phyloP scores from a whole-genome alignment of 1,140 invertebrate genomes.

The Orchesella cincta region DNA sequence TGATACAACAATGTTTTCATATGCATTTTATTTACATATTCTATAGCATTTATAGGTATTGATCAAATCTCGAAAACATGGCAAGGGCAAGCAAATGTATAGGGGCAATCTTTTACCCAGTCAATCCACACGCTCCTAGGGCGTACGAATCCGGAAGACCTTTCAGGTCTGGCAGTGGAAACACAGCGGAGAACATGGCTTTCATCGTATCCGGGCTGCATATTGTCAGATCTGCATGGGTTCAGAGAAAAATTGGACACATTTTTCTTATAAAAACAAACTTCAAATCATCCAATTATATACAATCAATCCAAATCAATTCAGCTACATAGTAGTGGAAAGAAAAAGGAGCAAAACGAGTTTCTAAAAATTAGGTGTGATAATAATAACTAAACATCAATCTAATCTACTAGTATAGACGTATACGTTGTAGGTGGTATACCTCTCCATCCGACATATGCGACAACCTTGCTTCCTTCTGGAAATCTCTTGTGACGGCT shows the following conservation, averaged over 20 bases:
- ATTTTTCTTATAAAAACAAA: too few species aligned
- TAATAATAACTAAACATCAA: neutral
- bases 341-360: neutral
- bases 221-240: slow-evolving; percentile 16
- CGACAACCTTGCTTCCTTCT: slow-evolving; percentile 23
- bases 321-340: neutral
- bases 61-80: neutral
- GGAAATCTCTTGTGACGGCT: slow-evolving; percentile 14
- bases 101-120: slow-evolving; percentile 40
- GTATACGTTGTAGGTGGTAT: neutral
- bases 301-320: neutral
- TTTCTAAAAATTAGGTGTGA: neutral
- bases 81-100: neutral
- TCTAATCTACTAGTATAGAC: neutral
- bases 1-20: neutral
- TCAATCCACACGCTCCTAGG: slow-evolving; percentile 62
- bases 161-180: slow-evolving; percentile 56
- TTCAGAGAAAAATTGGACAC: neutral
- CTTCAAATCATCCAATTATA: neutral
- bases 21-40: neutral
- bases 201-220: slow-evolving; percentile 23
- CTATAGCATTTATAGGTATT: neutral
- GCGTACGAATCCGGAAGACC: slow-evolving; percentile 63
- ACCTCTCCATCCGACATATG: slow-evolving; percentile 30
- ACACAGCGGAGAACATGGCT: neutral